Evolutionary conservation across 2,797 vertebrate species (phyloP).

Genomic region (Lacerta agilis): DNA sequence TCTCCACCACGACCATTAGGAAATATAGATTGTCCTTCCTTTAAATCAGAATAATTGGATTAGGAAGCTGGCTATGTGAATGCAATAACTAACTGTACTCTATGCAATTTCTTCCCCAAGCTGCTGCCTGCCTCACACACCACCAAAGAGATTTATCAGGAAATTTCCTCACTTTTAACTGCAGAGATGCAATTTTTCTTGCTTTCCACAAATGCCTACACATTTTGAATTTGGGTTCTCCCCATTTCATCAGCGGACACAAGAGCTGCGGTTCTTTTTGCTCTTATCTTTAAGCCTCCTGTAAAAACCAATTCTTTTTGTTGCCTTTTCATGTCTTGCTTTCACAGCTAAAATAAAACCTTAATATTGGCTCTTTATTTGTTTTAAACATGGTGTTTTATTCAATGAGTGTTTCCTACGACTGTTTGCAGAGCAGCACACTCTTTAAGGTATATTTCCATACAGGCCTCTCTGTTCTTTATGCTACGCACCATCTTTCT

Average conservation of each 20-base stretch:
- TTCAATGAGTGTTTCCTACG: neutral
- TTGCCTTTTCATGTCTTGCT: neutral
- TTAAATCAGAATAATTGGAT: slow-evolving; percentile 66
- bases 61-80: slow-evolving; percentile 53
- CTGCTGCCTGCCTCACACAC: slow-evolving; percentile 27
- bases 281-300: neutral
- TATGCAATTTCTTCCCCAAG: slow-evolving; percentile 41
- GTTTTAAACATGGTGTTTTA: neutral
- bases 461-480: neutral
- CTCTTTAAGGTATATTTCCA: neutral
- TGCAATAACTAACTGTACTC: slow-evolving; percentile 50
- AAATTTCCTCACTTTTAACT: slow-evolving; percentile 14
- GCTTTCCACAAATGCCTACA: slow-evolving; percentile 8
- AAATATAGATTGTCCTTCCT: slow-evolving; percentile 60
- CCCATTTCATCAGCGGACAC: neutral
- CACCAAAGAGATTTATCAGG: slow-evolving; percentile 38
- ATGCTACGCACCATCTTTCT: neutral
- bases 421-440: neutral
- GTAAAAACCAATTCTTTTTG: neutral
- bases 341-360: neutral
- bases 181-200: slow-evolving; percentile 20
- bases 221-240: neutral
- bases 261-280: neutral
- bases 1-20: slow-evolving; percentile 40
- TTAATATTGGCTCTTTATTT: neutral